Evolutionary conservation across 2,113 vertebrate genomes (phyloP), one percentile per base, ranked within the genome.

Genomic region (Ctenomys sociabilis): DNA sequence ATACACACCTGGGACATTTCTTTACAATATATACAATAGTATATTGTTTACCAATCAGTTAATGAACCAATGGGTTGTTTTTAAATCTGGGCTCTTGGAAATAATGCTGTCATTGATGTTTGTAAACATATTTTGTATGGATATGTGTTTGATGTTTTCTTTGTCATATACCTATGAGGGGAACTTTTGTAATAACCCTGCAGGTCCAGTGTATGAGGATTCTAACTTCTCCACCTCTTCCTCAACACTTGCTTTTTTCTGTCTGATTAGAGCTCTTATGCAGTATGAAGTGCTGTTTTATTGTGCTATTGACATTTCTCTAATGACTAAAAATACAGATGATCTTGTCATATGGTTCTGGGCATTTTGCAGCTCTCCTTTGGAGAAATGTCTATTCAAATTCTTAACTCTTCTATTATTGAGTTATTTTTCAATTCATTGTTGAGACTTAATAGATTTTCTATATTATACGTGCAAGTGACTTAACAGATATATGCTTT

Each of bases 111-210:
- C 66, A 45, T 45, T 45, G 26, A 75, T 22, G 80, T 91, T 70
- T 72, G n/a, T 72, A 72, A 45, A 45, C 26, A 45, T 7, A 13
- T 14, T 45, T 94, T 88, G 8, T 22, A 70, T 10, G 12, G n/a
- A 75, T 28, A 91, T 26, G 43, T 66, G 16, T 64, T 95, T 88
- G 77, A 75, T 91, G 12, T 93, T 93, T 63, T 88, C 22, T 78
- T 61, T 59, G 70, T 32, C 45, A 19, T 63, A 75, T 85, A 68
- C 6, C 30, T 90, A 54, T 14, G 9, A 57, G 28, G 43, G 43
- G 30, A 45, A 84, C 59, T 75, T 35, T 63, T 93, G 22, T 63
- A 52, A 85, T 61, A 68, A 84, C 2, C 1, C 22, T 75, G 2
- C 61, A 28, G 78, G 8, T 37, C 32, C 81, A 68, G 35, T 57